Evolutionary conservation across 2,888 invertebrate species (phyloP), one percentile per base, ranked within the genome.

Genomic region (Elmis aenea): DNA sequence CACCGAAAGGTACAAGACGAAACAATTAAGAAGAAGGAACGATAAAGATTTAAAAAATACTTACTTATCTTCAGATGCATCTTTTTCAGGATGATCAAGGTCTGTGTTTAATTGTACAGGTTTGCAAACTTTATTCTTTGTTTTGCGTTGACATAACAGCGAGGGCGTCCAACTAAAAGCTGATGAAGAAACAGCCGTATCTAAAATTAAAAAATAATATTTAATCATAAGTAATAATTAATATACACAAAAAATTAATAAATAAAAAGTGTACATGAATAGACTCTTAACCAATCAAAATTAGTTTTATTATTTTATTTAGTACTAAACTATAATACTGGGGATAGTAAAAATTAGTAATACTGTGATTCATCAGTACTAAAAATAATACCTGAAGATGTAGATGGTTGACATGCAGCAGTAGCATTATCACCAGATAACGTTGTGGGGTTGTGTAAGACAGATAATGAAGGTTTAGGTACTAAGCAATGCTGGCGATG

Each of bases 91-190:
- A 29, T 55, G 51, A 24, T 55, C 44, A 26, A 54, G 45, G 43
- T 63, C 61, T 26, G 50, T 47, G 4, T 40, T 28, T 18, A 46
- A 46, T 15, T 48, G 48, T 26, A 37, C 46, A 14, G 43, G 40
- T 34, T 58, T 57, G 21, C 6, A n/a, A 27, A 50, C 48, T 6
- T 51, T 41, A 33, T 58, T 61, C 5, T 32, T 43, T 3, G 54
- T 44, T 25, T 61, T 51, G 25, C 64, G 39, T 38, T 63, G 62
- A 22, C 48, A 57, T 34, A 66, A 45, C 23, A 65, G 51, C 3
- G 67, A 64, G 4, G 67, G 67, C 4, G 66, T 66, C 67, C 67
- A 68, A 48, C 64, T 66, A 48, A 66, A 67, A 16, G 58, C 60
- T 35, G 52, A 54, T 31, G 41, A 48, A 14, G 51, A 33, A 14